Conservation (phyloP, 2,113 vertebrate genomes). For the Piprites chloris region DNA sequence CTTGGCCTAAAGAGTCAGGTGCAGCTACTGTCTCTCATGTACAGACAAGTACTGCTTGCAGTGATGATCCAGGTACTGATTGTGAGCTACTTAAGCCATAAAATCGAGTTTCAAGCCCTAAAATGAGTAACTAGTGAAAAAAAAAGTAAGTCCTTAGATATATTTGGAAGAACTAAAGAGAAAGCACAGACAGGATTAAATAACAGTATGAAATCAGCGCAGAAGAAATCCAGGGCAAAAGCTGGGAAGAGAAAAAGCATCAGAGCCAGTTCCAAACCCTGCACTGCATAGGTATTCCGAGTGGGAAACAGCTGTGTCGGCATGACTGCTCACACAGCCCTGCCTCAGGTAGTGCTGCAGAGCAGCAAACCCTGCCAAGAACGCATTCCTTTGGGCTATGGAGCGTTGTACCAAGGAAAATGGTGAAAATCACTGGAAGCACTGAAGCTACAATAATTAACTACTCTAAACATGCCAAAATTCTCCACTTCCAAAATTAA, state of each 20-base stretch:
- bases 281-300: background rate
- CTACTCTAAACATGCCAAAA: background rate
- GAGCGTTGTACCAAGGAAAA: background rate
- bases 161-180: background rate
- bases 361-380: background rate
- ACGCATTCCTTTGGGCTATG: fast-evolving
- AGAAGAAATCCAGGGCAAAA: background rate
- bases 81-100: background rate
- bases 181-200: background rate
- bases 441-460: background rate
- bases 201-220: background rate
- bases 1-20: background rate
- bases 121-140: background rate
- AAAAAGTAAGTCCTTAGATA: background rate
- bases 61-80: background rate
- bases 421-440: background rate
- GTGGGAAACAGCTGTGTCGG: background rate
- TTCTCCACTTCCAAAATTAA: background rate
- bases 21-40: background rate
- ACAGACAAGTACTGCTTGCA: background rate
- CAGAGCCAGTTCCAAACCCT: background rate
- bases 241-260: background rate
- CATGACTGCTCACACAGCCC: background rate
- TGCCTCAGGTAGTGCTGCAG: background rate
- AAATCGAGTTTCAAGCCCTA: background rate